These are phyloP conservation scores for Hippocampus zosterae DNA, from an alignment of 2,113 vertebrate genomes.

Conservation along the genomic window DNA sequence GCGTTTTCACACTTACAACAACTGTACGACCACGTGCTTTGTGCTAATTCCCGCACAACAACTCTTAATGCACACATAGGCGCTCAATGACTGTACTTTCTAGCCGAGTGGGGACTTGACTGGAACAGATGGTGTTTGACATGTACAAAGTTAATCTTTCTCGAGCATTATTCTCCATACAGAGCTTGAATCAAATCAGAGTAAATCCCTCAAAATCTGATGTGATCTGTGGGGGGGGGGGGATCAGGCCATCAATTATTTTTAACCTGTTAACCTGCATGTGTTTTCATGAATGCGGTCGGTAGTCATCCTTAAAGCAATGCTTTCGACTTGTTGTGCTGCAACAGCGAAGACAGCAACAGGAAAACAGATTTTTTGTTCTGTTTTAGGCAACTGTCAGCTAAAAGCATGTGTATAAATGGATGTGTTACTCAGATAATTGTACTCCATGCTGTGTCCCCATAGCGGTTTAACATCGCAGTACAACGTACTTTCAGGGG, in stretches of 20 bases:
- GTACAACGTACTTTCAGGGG: neutral
- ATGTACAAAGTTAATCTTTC: conserved; percentile 47
- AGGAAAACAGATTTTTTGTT: neutral
- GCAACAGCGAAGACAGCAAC: neutral
- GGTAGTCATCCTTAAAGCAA: neutral
- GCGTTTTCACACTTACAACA: conserved; percentile 46
- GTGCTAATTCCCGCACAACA: neutral
- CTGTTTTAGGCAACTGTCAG: neutral
- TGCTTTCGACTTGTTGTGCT: neutral
- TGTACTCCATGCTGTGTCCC: neutral
- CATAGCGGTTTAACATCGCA: neutral
- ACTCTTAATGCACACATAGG: neutral
- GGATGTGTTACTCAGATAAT: neutral
- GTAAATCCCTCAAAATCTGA: conserved; percentile 14
- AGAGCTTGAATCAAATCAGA: conserved; percentile 33
- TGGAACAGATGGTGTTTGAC: conserved; percentile 49
- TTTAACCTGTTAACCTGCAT: conserved; percentile 5
- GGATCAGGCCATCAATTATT: neutral
- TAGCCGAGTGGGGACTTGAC: conserved; percentile 9
- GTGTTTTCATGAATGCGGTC: neutral
- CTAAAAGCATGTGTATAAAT: neutral
- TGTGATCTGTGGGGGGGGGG: neutral
- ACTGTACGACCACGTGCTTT: conserved; percentile 32
- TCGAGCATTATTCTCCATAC: conserved; percentile 35
- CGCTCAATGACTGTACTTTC: neutral